Conservation (phyloP, 2,113 vertebrate species). For the Neotragus moschatus region DNA sequence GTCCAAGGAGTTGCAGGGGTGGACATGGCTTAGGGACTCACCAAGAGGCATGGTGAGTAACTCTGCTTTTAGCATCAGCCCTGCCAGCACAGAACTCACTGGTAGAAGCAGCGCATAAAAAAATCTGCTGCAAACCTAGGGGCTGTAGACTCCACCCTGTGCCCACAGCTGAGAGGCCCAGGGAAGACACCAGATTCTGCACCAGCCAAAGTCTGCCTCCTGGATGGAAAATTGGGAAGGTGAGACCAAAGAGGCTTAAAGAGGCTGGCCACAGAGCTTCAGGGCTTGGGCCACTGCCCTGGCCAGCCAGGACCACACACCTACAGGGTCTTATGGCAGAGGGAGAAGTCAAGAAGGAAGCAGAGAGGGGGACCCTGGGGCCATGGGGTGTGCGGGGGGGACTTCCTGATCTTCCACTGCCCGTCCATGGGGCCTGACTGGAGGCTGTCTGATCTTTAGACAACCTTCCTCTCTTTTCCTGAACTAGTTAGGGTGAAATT, state of each 20-base stretch:
- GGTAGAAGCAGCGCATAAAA: accelerated
- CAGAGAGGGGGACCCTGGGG: background rate
- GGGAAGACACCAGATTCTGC: accelerated
- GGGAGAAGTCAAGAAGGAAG: too few species aligned
- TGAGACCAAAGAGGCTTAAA: background rate
- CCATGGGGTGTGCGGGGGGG: accelerated
- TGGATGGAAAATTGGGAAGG: accelerated
- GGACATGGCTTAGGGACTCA: background rate
- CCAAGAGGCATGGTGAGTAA: background rate
- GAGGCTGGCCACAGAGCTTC: background rate
- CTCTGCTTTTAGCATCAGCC: background rate
- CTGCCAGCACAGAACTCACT: accelerated
- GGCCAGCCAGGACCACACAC: background rate
- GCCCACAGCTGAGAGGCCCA: background rate
- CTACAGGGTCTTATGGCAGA: accelerated
- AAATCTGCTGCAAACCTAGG: accelerated
- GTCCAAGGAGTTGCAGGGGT: background rate
- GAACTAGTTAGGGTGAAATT: background rate
- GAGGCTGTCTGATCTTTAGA: accelerated
- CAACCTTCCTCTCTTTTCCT: too few species aligned
- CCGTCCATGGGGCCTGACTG: accelerated
- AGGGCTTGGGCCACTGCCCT: accelerated
- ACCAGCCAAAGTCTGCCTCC: accelerated
- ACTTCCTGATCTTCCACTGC: accelerated
- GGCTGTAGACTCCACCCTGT: accelerated